These are phyloP conservation scores for Otus scops DNA, from an alignment of 2,797 vertebrate genomes.

Conservation along the genomic window DNA sequence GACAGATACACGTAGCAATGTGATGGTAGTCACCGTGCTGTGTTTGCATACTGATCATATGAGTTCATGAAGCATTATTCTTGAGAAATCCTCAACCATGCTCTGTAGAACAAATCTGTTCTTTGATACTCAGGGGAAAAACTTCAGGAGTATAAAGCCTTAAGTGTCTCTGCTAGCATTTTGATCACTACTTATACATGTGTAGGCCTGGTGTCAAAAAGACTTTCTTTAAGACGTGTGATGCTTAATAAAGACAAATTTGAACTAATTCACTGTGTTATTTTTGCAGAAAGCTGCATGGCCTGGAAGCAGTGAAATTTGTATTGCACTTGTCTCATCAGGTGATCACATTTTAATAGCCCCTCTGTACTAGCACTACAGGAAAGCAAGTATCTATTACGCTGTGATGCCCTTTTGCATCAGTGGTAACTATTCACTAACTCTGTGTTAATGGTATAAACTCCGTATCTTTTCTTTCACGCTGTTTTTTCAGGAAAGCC, in stretches of 20 bases:
- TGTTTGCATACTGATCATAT: slow-evolving; percentile 35
- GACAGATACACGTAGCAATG: background rate
- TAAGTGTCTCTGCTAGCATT: background rate
- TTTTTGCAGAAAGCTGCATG: background rate
- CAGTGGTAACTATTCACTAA: background rate
- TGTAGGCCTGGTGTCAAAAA: background rate
- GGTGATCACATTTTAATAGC: background rate
- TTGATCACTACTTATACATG: background rate
- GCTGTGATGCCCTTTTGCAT: background rate
- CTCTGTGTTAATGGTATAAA: background rate
- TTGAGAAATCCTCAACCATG: background rate
- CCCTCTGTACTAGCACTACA: background rate
- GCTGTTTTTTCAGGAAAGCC: background rate
- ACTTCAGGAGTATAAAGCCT: background rate
- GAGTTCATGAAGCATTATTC: background rate
- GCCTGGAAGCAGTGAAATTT: background rate
- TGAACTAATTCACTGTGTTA: background rate
- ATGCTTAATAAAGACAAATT: background rate
- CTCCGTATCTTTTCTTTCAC: background rate
- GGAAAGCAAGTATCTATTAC: background rate
- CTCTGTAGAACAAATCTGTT: slow-evolving; percentile 24
- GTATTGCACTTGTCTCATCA: background rate
- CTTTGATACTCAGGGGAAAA: slow-evolving; percentile 18
- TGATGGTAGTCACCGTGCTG: background rate
- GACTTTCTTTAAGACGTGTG: background rate